phyloP scores from a whole-genome alignment of 2,888 invertebrate genomes.

The Drosophila engyochracea region DNA sequence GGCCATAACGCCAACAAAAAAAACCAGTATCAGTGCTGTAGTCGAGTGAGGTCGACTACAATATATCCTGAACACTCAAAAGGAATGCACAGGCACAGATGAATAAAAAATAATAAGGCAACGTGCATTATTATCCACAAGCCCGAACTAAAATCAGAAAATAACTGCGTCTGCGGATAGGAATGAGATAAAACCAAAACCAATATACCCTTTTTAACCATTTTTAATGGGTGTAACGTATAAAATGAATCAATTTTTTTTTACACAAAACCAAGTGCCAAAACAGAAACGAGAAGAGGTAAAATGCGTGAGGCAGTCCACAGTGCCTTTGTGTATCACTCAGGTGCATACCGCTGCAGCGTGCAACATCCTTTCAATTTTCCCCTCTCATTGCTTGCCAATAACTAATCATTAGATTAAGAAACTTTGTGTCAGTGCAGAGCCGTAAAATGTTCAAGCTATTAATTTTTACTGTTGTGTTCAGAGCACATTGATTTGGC shows the following conservation, averaged over 20 bases:
- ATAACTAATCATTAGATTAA: conserved; percentile 70
- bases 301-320: conserved; percentile 3
- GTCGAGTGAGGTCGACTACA: not conserved
- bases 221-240: not conserved
- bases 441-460: conserved; percentile 35
- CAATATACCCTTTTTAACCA: not conserved
- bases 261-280: conserved; percentile 10
- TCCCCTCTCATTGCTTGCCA: conserved; percentile 31
- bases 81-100: not conserved
- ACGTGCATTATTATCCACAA: not conserved
- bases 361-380: not conserved
- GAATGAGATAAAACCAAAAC: not conserved
- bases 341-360: conserved; percentile 34
- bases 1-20: conserved; percentile 8
- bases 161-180: not conserved
- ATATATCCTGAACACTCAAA: not conserved
- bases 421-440: conserved; percentile 51
- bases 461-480: conserved; percentile 39
- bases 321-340: conserved; percentile 8
- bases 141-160: not conserved
- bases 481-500: conserved; percentile 15
- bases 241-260: conserved; percentile 69
- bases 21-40: not conserved
- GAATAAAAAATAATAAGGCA: not conserved
- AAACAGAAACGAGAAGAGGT: not conserved